These are phyloP conservation scores for Clepsis dumicolana DNA, from an alignment of 2,888 invertebrate species.

Conservation along the genomic window DNA sequence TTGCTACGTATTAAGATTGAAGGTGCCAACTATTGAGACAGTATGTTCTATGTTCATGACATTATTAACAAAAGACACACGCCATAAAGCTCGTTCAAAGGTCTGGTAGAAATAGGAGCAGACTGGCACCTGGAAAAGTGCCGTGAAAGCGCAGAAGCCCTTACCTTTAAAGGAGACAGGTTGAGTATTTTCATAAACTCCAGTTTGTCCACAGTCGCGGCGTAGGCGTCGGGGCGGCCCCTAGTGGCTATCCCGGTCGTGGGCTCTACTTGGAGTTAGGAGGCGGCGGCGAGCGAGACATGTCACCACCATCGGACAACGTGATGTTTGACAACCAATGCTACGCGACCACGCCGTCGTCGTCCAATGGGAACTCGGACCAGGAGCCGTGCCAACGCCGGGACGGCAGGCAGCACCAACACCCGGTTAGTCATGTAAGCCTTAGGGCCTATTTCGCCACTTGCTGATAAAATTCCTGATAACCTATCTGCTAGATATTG, in stretches of 20 bases:
- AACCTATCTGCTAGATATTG: too few species aligned
- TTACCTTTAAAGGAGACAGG: background rate
- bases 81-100: too few species aligned
- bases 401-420: constrained; percentile 88
- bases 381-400: constrained; percentile 91
- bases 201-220: constrained; percentile 65
- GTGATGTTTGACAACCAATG: constrained; percentile 98
- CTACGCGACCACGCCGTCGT: constrained; percentile 97
- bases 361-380: constrained; percentile 96
- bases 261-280: constrained; percentile 92
- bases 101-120: too few species aligned
- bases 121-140: too few species aligned
- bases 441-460: too few species aligned
- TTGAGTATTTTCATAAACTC: background rate
- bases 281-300: constrained; percentile 86
- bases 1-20: too few species aligned
- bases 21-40: too few species aligned
- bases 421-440: constrained; percentile 80
- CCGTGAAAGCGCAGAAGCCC: too few species aligned
- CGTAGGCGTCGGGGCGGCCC: constrained; percentile 79
- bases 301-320: constrained; percentile 96
- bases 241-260: constrained; percentile 89
- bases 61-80: too few species aligned
- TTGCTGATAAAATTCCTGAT: too few species aligned
- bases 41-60: too few species aligned